These are phyloP conservation scores for Thrips palmi DNA, from an alignment of 1,140 invertebrate genomes.

Conservation along the genomic window DNA sequence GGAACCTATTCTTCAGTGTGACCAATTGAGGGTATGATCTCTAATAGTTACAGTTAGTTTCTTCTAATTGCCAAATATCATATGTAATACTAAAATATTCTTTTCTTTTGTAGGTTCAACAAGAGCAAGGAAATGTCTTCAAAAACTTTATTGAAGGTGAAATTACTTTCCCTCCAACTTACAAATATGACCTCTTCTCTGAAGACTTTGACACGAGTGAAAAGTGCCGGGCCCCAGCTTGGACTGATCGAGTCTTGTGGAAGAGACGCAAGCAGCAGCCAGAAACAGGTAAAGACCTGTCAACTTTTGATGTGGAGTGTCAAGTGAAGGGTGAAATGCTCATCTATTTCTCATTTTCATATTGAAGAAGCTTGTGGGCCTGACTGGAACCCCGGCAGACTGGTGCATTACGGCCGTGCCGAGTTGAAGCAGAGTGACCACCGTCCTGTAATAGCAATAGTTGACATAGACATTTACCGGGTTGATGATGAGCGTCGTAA, in stretches of 20 bases:
- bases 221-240: conserved; percentile 89
- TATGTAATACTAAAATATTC: conserved; percentile 3
- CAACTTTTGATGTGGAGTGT: too few relatives aligned
- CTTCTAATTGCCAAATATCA: too few relatives aligned
- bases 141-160: conserved; percentile 85
- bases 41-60: neutral
- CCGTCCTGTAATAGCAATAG: conserved; percentile 74
- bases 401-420: conserved; percentile 77
- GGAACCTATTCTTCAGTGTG: conserved; percentile 56
- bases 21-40: conserved; percentile 58
- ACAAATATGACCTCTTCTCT: conserved; percentile 98
- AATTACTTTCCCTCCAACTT: conserved; percentile 88
- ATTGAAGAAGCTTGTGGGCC: conserved; percentile 25
- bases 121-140: conserved; percentile 74
- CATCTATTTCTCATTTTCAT: neutral
- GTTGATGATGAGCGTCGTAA: conserved; percentile 54
- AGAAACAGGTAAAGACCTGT: conserved; percentile 33
- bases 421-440: conserved; percentile 98
- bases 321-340: neutral
- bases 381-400: conserved; percentile 54
- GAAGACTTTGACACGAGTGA: conserved; percentile 99
- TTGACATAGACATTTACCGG: conserved; percentile 71
- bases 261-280: conserved; percentile 51
- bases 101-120: conserved; percentile 35
- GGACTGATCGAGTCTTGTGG: conserved; percentile 94